These are phyloP conservation scores for Sphecodes monilicornis DNA, from an alignment of 2,888 invertebrate species.

Conservation along the genomic window DNA sequence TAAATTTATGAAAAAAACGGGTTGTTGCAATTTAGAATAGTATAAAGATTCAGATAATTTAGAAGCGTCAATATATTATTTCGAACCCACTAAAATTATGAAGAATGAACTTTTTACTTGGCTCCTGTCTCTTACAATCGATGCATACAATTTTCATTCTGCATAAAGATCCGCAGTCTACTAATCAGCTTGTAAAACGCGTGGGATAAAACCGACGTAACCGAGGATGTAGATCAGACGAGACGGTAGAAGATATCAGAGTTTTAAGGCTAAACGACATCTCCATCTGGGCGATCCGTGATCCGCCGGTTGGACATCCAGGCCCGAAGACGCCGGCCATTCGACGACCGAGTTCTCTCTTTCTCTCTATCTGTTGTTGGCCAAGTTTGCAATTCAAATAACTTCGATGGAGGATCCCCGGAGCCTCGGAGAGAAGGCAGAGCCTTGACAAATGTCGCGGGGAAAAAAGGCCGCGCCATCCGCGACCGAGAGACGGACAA, in stretches of 20 bases:
- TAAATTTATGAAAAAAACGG: too few species aligned
- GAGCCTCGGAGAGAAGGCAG: constrained; percentile 33
- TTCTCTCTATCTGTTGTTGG: background rate
- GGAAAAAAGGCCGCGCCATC: constrained; percentile 67
- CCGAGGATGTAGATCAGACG: constrained; percentile 41
- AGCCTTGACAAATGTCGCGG: constrained; percentile 82
- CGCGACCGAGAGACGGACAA: constrained; percentile 81
- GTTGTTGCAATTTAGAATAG: too few species aligned
- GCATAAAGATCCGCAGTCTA: background rate
- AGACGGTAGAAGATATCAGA: constrained; percentile 38
- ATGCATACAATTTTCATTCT: background rate
- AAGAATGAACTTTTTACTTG: too few species aligned
- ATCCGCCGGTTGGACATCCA: constrained; percentile 42
- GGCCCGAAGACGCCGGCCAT: constrained; percentile 55
- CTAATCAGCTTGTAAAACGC: background rate
- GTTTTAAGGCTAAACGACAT: constrained; percentile 71
- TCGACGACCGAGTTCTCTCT: constrained; percentile 48
- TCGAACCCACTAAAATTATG: too few species aligned
- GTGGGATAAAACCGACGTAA: background rate
- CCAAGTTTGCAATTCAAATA: constrained; percentile 82
- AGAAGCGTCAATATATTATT: too few species aligned
- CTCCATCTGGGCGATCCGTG: constrained; percentile 71
- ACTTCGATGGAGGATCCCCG: constrained; percentile 17
- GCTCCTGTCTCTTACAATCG: too few species aligned
- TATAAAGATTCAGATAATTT: too few species aligned